A percentile compares a stretch with the other conserved stretches of the same genome.
Evolutionary conservation across 2,888 invertebrate species (phyloP).

Genomic region (Calliphora vomitoria): DNA sequence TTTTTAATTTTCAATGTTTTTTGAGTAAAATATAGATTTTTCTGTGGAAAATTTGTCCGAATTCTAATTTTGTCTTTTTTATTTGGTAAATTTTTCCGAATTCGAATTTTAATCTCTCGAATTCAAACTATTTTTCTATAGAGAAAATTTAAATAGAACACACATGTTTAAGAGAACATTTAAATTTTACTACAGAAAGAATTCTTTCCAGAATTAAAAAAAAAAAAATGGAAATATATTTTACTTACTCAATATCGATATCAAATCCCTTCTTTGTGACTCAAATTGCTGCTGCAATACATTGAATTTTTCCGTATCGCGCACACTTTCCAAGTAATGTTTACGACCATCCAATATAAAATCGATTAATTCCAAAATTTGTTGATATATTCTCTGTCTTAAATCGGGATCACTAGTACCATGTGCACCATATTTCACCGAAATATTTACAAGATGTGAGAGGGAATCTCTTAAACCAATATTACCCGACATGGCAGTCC

Average conservation of each 20-base stretch:
- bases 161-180: no score
- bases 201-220: no score
- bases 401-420: slow-evolving; percentile 83
- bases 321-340: slow-evolving; percentile 88
- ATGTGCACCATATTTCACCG: slow-evolving; percentile 83
- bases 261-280: slow-evolving; percentile 87
- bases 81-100: no score
- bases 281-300: slow-evolving; percentile 88
- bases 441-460: slow-evolving; percentile 83
- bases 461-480: slow-evolving; percentile 85
- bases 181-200: no score
- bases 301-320: slow-evolving; percentile 86
- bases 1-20: no score
- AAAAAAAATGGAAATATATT: no score
- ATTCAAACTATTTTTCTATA: no score
- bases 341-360: slow-evolving; percentile 90
- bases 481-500: slow-evolving; percentile 89
- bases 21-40: no score
- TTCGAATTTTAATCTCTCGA: no score
- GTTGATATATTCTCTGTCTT: slow-evolving; percentile 87
- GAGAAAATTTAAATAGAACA: no score
- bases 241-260: slow-evolving; percentile 88
- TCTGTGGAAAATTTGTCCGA: no score
- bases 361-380: slow-evolving; percentile 89
- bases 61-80: no score